Evolutionary conservation across 2,113 vertebrate species (phyloP), one percentile per base, ranked within the genome.

Genomic region (Clarias magur): DNA sequence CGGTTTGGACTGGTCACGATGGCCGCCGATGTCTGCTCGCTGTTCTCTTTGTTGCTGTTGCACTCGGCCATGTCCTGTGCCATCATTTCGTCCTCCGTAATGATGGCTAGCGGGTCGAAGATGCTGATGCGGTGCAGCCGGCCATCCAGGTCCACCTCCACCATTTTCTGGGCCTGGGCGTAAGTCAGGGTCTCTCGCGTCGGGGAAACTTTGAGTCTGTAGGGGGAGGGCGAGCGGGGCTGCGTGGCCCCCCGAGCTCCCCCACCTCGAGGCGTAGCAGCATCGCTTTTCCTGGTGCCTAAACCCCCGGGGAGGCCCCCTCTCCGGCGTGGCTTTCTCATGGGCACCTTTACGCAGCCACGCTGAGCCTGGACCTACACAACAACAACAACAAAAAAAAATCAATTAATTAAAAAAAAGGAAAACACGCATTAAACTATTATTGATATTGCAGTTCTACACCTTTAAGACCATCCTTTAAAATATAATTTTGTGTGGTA

Each of bases 11-110:
- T 96, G 2, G 94, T 94, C 75, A 95, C 95, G 81, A 95, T 92
- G 68, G 95, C 93, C 68, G 95, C 92, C 3, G 96, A 93, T 65
- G 97, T 94, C 92, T 97, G 96, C 91, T 99, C 98, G 0, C 96
- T 99, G 93, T 99, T 99, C 89, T 99, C 98, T 92, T 99, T 99
- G 94, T 99, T 99, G 93, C 98, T 99, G 88, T 99, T 99, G 92
- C 98, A 99, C 91, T 99, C 98, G 0, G 95, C 97, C 90, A 99
- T 97, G 90, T 99, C 98, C 95, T 99, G 97, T 82, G 98, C 98
- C 0, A 96, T 99, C 93, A 99, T 95, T 87, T 99, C 98, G 0
- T 99, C 97, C 86, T 99, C 98, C 0, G 98, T 98, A 88, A 99
- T 98, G 91, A 99, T 96, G 27, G 96, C 96, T n/a, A 99, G 92